Base-by-base conservation (phyloP, 2,113 vertebrate species). In the Xiphophorus maculatus region DNA sequence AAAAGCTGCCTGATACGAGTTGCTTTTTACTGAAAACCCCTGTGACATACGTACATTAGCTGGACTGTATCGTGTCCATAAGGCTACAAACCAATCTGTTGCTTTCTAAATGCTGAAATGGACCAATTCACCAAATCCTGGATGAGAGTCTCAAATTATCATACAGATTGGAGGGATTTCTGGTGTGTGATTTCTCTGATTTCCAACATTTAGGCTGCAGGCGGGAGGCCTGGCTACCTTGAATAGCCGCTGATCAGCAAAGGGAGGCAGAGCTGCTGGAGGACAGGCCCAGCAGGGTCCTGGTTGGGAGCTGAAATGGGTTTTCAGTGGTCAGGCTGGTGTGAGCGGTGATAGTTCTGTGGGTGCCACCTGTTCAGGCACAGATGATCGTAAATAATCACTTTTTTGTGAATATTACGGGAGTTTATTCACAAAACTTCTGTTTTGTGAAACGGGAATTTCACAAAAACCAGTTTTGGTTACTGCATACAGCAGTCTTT, bases 361-460 rank as follows among this genome's bases (percentile, higher is more conserved):
- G 80, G 77, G 81, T 84, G 69, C 78, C 79, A 76, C 71, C 86
- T 91, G 90, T 89, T 89, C 33, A 33, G 83, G 90, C 76, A 84
- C 83, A 76, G 80, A 69, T 88, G 69, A 79, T 88, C 89, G 90
- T 90, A 87, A 91, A 91, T 91, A 91, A 86, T 85, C 72, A 70
- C 77, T 66, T 42, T 42, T 42, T 42, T 42, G 14, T 15, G 40
- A 42, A 42, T 42, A 15, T 42, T 42, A 42, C 3, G 10, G 40
- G 12, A 15, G 40, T 28, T 28, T 28, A 28, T 28, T 28, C 28
- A 28, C 28, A 28, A 28, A 28, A 28, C 28, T 28, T 1, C 28
- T 28, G 28, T 28, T 28, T 28, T 28, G 28, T 28, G 28, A 28
- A 28, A 28, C 28, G 28, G 28, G 28, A 28, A 28, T 28, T 28